These are phyloP conservation scores for Cordilura impudica DNA, from an alignment of 2,888 invertebrate genomes.

Conservation along the genomic window DNA sequence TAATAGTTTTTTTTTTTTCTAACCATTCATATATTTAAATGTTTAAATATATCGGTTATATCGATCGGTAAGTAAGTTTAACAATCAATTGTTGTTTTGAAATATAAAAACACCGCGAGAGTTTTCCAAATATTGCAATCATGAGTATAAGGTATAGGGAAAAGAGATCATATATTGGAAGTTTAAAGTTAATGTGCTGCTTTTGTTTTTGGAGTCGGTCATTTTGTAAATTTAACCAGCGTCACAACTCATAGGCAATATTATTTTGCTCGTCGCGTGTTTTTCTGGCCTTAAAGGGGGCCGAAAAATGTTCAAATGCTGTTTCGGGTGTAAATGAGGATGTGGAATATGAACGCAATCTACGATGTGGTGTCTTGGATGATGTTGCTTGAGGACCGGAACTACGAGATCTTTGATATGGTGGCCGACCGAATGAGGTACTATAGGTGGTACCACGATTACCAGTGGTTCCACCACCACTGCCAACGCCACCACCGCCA, in stretches of 20 bases:
- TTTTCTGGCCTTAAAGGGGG: constrained; percentile 74
- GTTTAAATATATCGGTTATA: neutral
- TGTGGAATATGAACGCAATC: constrained; percentile 71
- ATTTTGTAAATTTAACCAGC: constrained; percentile 66
- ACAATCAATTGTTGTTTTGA: neutral
- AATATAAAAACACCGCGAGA: constrained; percentile 21
- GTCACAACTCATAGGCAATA: constrained; percentile 78
- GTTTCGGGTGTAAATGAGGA: constrained; percentile 72
- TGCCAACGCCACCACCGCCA: constrained; percentile 68
- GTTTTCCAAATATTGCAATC: constrained; percentile 25
- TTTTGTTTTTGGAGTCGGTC: constrained; percentile 7
- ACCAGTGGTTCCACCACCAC: constrained; percentile 42
- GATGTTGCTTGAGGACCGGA: constrained; percentile 59
- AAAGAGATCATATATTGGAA: constrained; percentile 61
- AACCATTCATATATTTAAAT: neutral
- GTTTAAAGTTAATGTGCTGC: constrained; percentile 47
- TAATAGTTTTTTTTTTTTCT: too few relatives aligned
- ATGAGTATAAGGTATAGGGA: constrained; percentile 43
- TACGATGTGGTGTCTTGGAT: constrained; percentile 67
- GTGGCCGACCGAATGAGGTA: constrained; percentile 70
- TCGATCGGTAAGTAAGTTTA: neutral
- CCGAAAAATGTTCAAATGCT: constrained; percentile 74
- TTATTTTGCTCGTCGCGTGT: constrained; percentile 77
- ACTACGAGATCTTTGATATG: constrained; percentile 67
- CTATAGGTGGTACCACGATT: constrained; percentile 70